A percentile compares a stretch with the other conserved stretches of the same genome.
Evolutionary conservation across 1,140 invertebrate species (phyloP).

Genomic region (Lepidotrigona ventralis): DNA sequence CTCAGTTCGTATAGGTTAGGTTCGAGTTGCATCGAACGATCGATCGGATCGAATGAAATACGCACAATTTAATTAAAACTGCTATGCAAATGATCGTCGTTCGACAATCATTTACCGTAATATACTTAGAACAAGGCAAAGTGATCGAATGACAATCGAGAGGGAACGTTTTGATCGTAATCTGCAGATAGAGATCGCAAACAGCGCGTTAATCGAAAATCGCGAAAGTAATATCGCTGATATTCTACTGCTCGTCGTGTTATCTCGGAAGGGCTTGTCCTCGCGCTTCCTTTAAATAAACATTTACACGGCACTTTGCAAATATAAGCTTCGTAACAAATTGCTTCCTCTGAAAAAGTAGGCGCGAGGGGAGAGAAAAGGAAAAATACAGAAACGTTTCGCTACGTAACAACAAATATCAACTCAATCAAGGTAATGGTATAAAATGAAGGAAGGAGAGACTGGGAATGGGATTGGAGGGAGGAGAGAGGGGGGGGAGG

Average conservation of each 20-base stretch:
- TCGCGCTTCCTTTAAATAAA: background rate
- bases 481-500: no score
- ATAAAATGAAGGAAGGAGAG: background rate
- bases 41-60: background rate
- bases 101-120: no score
- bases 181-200: no score
- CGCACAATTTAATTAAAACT: background rate
- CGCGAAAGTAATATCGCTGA: no score
- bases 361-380: background rate
- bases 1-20: no score
- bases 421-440: slow-evolving; percentile 11
- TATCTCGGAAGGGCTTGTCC: background rate
- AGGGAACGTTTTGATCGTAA: no score
- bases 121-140: no score
- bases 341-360: background rate
- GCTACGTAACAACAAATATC: background rate
- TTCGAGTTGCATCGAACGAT: background rate
- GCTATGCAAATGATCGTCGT: no score
- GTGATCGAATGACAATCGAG: no score
- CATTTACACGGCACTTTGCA: background rate
- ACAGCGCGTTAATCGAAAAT: no score
- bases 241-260: background rate
- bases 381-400: background rate
- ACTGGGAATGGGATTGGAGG: no score
- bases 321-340: background rate